Evolutionary conservation across 2,797 vertebrate genomes (phyloP).

Genomic region (Arctocebus calabarensis): DNA sequence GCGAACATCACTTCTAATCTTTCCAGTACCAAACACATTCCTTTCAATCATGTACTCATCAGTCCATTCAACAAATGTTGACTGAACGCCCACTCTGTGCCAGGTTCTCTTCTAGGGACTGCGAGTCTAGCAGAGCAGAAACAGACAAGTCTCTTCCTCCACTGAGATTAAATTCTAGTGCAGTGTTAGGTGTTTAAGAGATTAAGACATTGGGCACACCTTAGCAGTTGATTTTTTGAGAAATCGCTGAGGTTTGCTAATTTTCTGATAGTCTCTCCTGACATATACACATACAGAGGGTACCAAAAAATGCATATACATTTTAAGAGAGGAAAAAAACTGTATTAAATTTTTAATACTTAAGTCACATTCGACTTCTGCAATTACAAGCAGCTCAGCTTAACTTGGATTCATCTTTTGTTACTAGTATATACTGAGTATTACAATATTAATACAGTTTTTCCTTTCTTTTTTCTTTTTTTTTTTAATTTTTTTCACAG

Average conservation of each 20-base stretch:
- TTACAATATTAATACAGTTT: too few species aligned
- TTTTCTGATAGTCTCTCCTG: background rate
- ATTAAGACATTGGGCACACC: background rate
- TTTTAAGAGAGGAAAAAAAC: too few species aligned
- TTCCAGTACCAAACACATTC: background rate
- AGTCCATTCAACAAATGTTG: background rate
- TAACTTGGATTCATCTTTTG: too few species aligned
- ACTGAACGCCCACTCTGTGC: background rate
- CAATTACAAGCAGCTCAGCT: too few species aligned
- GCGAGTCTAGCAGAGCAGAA: background rate
- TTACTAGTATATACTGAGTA: too few species aligned
- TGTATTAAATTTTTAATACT: too few species aligned
- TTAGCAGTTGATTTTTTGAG: background rate
- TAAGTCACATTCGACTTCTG: too few species aligned
- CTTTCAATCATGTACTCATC: background rate
- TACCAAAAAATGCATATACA: too few species aligned
- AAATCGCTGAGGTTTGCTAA: background rate
- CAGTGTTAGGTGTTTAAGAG: background rate
- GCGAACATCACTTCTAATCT: background rate
- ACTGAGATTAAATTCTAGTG: background rate
- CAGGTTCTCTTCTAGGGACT: slow-evolving; percentile 6
- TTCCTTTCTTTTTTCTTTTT: too few species aligned
- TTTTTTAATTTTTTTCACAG: slow-evolving; percentile 19
- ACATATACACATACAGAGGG: background rate
- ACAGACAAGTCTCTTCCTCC: background rate